A percentile compares a stretch with the other conserved stretches of the same genome.
Conservation (phyloP, 2,113 vertebrate genomes). For the Elachura formosa region DNA sequence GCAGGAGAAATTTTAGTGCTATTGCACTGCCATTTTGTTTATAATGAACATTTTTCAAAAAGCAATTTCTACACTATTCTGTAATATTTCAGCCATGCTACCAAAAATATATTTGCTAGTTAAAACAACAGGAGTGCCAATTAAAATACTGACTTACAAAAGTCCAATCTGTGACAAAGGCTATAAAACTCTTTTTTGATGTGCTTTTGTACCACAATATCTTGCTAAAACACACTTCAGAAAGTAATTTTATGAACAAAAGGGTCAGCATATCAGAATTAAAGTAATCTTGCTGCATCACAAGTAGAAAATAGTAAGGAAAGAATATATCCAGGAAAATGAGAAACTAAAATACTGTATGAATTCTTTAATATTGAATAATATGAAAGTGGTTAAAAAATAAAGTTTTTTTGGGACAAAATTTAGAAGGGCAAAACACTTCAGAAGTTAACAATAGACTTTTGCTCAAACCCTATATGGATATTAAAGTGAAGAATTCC, state of each 20-base stretch:
- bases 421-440: neutral
- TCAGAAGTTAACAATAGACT: neutral
- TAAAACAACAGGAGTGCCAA: neutral
- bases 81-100: neutral
- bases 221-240: neutral
- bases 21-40: neutral
- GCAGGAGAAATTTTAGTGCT: neutral
- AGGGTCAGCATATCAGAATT: neutral
- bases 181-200: neutral
- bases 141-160: neutral
- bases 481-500: neutral
- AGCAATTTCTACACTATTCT: neutral
- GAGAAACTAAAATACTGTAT: neutral
- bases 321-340: neutral
- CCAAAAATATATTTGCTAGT: neutral
- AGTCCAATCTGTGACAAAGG: neutral
- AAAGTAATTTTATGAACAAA: neutral
- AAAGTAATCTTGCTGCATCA: neutral
- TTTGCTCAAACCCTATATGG: neutral
- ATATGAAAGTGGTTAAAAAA: neutral
- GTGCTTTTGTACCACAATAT: accelerated
- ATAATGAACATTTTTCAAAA: neutral
- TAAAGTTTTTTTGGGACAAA: neutral
- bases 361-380: neutral
- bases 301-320: neutral